These are phyloP conservation scores for Agonopterix heracliana DNA, from an alignment of 2,888 invertebrate species.

Conservation along the genomic window DNA sequence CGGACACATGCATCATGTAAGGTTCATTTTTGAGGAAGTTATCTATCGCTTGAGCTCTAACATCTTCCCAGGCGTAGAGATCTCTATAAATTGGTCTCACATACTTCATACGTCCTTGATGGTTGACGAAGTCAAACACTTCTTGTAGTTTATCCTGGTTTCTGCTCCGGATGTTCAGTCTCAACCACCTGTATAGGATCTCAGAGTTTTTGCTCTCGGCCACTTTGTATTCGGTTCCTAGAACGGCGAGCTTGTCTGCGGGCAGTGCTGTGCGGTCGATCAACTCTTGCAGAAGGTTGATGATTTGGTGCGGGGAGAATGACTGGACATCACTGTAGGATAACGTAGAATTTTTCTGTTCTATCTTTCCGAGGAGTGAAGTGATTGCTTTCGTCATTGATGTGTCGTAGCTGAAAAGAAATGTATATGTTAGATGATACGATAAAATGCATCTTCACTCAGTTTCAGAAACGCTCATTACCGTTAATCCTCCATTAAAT, in stretches of 20 bases:
- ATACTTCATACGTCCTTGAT: conserved; percentile 94
- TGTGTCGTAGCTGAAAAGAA: conserved; percentile 78
- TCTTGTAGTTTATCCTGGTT: conserved; percentile 80
- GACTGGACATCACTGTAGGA: conserved; percentile 64
- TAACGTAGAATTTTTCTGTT: conserved; percentile 48
- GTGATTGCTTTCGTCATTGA: conserved; percentile 79
- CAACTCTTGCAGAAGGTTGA: conserved; percentile 82
- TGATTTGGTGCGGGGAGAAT: conserved; percentile 79
- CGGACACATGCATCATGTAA: conserved; percentile 90
- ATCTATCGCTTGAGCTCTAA: conserved; percentile 80
- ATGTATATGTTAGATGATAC: background rate
- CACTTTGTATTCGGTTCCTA: conserved; percentile 79
- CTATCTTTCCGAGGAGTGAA: conserved; percentile 68
- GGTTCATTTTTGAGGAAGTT: conserved; percentile 82
- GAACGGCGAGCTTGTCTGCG: conserved; percentile 59
- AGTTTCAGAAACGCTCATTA: no score
- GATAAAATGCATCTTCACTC: no score
- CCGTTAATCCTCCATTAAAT: no score
- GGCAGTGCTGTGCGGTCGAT: conserved; percentile 72
- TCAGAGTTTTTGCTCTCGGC: conserved; percentile 83
- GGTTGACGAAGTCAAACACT: conserved; percentile 86
- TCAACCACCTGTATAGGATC: conserved; percentile 82
- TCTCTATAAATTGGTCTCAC: conserved; percentile 92
- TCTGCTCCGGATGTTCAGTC: conserved; percentile 84
- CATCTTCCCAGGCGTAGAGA: conserved; percentile 86